Evolutionary conservation across 2,888 invertebrate species (phyloP), one percentile per base, ranked within the genome.

Genomic region (Tillus elongatus): DNA sequence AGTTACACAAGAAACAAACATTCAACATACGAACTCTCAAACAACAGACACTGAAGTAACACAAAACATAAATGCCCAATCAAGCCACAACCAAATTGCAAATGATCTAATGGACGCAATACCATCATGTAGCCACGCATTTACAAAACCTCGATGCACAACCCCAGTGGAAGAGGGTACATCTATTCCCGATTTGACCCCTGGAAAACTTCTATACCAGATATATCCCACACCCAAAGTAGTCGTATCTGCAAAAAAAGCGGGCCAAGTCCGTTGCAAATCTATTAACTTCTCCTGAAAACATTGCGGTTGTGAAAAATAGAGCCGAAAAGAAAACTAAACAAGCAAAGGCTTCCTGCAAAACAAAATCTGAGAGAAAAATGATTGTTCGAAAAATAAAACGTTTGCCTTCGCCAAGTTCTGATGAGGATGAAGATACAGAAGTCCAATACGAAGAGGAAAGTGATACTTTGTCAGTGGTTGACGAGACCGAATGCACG

Each of bases 251-350:
- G 24, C 24, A 19, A 19, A 19, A 19, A 32, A 3, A 29, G n/a
- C 29, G 14, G 12, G 32, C 29, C n/a, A 36, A 36, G 14, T 29
- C 38, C 35, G 35, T 41, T 33, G 35, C 35, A 39, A 35, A 35
- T 24, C 39, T 41, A 14, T 35, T 39, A 39, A 35, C 35, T 37
- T 37, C 37, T 24, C 34, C 37, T 14, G 33, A 37, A 37, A 15
- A 37, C 33, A 37, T 37, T 35, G 13, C 6, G 24, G n/a, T 19
- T 19, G 24, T 19, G 24, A 19, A 19, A 19, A 19, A 19, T 19
- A 19, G n/a, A 19, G 24, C 24, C 24, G 24, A 6, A 19, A 19
- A 19, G 24, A 19, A 6, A 19, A 19, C 24, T n/a, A 19, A 19
- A 19, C 24, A 19, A 19, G n/a, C n/a, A 19, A 19, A 19, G n/a